phyloP scores from a whole-genome alignment of 2,888 invertebrate genomes.

The Lymantria monacha region DNA sequence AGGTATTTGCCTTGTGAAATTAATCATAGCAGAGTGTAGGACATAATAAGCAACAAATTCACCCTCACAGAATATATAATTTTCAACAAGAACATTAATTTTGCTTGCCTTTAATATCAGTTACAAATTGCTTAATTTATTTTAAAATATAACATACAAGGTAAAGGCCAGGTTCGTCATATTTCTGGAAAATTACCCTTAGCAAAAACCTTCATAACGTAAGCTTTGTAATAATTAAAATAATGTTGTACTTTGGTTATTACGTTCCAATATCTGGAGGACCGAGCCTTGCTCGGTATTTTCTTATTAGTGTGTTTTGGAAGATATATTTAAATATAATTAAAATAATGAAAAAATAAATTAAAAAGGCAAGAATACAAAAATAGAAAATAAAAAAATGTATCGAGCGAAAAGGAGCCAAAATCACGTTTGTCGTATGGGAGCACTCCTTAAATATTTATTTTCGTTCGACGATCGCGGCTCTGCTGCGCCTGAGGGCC shows the following conservation, averaged over 20 bases:
- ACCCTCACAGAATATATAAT: constrained; percentile 1
- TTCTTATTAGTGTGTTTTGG: too few relatives aligned
- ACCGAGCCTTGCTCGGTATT: too few relatives aligned
- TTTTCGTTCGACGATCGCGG: too few relatives aligned
- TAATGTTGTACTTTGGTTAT: neutral
- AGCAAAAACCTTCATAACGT: neutral
- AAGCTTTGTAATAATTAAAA: neutral
- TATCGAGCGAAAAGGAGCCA: too few relatives aligned
- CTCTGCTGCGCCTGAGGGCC: too few relatives aligned
- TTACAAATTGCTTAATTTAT: constrained; percentile 16
- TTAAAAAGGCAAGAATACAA: too few relatives aligned
- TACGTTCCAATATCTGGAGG: neutral
- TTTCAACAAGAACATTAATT: constrained; percentile 8
- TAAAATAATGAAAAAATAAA: too few relatives aligned
- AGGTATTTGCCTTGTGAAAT: neutral
- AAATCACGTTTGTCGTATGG: too few relatives aligned
- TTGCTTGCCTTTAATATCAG: constrained; percentile 5
- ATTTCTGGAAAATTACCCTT: neutral
- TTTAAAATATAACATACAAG: constrained; percentile 2
- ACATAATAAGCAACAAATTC: neutral
- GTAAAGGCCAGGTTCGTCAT: constrained; percentile 6
- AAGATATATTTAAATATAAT: too few relatives aligned
- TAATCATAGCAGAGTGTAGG: neutral
- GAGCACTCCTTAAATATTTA: too few relatives aligned
- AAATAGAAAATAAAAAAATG: too few relatives aligned